These are phyloP conservation scores for Coregonus suidteri DNA, from an alignment of 2,797 vertebrate species.

Conservation along the genomic window DNA sequence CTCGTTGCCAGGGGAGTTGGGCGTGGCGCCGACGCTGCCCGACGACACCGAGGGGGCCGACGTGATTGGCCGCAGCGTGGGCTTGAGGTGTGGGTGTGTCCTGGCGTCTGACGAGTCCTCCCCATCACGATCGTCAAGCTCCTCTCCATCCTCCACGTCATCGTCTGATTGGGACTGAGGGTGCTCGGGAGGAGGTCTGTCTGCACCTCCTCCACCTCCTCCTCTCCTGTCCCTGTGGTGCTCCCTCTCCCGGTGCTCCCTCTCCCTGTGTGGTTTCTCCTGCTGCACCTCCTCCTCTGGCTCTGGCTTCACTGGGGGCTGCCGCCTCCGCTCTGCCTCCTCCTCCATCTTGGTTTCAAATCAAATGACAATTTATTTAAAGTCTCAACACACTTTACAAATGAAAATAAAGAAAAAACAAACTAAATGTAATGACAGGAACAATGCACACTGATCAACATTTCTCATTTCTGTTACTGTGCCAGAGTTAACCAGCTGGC, in stretches of 20 bases:
- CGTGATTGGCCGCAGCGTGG: conserved; percentile 91
- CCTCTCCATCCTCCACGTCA: conserved; percentile 64
- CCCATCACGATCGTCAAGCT: conserved; percentile 78
- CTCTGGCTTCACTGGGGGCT: conserved; percentile 88
- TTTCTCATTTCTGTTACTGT: too few species aligned
- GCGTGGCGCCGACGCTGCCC: conserved; percentile 91
- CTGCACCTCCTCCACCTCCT: conserved; percentile 53
- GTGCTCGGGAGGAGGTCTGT: conserved; percentile 76
- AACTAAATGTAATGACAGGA: too few species aligned
- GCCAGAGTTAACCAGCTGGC: too few species aligned
- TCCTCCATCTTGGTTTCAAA: conserved; percentile 87
- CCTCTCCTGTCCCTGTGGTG: conserved; percentile 75
- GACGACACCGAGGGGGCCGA: conserved; percentile 97
- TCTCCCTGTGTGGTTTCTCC: conserved; percentile 74
- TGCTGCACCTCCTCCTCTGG: conserved; percentile 84
- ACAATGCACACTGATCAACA: too few species aligned
- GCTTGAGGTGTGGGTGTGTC: conserved; percentile 91
- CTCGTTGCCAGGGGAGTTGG: conserved; percentile 92
- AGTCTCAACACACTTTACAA: not conserved
- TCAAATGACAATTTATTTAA: not conserved
- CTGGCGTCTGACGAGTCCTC: conserved; percentile 80
- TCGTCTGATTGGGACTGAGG: conserved; percentile 78
- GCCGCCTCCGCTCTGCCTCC: conserved; percentile 89
- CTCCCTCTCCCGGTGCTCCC: conserved; percentile 72
- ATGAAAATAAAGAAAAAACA: too few species aligned